A percentile compares a stretch with the other conserved stretches of the same genome.
Evolutionary conservation across 2,113 vertebrate genomes (phyloP).

Genomic region (Gadus macrocephalus): DNA sequence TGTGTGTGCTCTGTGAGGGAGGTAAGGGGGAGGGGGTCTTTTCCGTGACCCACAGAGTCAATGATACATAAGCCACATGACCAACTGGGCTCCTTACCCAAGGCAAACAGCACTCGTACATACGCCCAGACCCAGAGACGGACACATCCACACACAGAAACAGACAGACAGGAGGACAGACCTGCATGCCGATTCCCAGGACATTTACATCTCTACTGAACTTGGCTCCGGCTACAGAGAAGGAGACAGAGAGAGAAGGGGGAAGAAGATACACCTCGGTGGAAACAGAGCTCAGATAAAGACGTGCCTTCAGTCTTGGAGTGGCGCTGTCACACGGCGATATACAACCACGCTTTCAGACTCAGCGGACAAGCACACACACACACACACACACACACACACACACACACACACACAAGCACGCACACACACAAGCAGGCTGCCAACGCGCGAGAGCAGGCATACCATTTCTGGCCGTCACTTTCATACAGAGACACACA

Average conservation of each 20-base stretch:
- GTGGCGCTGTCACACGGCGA: conserved; percentile 72
- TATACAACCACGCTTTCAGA: conserved; percentile 68
- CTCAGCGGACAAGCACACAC: neutral
- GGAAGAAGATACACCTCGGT: conserved; percentile 55
- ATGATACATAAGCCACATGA: conserved; percentile 86
- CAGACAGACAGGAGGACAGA: conserved; percentile 44
- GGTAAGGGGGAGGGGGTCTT: conserved; percentile 48
- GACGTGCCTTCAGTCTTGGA: conserved; percentile 71
- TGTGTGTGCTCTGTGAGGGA: conserved; percentile 1
- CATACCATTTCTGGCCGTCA: neutral
- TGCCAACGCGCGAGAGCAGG: conserved; percentile 26
- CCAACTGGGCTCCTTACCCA: conserved; percentile 75
- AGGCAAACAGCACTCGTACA: conserved; percentile 71
- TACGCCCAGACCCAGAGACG: conserved; percentile 35
- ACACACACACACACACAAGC: neutral
- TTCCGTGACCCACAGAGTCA: conserved; percentile 73
- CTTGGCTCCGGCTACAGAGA: conserved; percentile 55
- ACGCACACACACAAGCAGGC: conserved; percentile 46
- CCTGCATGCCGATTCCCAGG: conserved; percentile 64
- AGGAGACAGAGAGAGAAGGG: conserved; percentile 39
- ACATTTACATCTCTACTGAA: conserved; percentile 64
- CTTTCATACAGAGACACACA: conserved; percentile 25
- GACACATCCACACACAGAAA: conserved; percentile 44
- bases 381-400: conserved; percentile 35
- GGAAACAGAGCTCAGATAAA: conserved; percentile 64